Evolutionary conservation across 2,113 vertebrate species (phyloP).

Genomic region (Furnarius figulus): DNA sequence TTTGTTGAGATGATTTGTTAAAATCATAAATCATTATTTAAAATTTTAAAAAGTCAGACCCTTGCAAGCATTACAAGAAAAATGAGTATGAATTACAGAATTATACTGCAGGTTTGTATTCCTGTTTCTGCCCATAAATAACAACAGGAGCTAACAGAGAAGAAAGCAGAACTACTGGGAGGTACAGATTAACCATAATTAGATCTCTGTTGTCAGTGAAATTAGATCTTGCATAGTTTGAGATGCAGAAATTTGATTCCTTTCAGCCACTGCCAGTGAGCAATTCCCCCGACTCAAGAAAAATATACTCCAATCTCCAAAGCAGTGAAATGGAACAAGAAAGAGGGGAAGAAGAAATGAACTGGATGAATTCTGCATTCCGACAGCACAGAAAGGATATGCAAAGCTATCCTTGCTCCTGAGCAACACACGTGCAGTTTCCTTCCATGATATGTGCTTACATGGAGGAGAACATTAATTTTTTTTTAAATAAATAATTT

Average conservation of each 20-base stretch:
- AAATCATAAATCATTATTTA: not conserved
- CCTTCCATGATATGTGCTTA: not conserved
- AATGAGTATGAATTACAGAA: not conserved
- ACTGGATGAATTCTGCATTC: not conserved
- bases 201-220: slow-evolving; percentile 5
- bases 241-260: slow-evolving; percentile 30
- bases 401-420: not conserved
- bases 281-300: not conserved
- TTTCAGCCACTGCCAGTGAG: not conserved
- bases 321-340: slow-evolving; percentile 1
- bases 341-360: not conserved
- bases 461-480: not conserved
- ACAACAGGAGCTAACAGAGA: not conserved
- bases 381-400: not conserved
- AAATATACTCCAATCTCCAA: not conserved
- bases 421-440: not conserved
- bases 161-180: slow-evolving; percentile 9
- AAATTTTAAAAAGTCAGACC: not conserved
- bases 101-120: not conserved
- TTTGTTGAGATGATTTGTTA: not conserved
- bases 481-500: not conserved
- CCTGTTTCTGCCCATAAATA: not conserved
- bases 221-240: not conserved
- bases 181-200: slow-evolving; percentile 25
- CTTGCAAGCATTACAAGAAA: not conserved